Percentiles rank a stretch among this genome's conserved stretches.
Evolutionary conservation across 2,797 vertebrate genomes (phyloP).

Genomic region (Miichthys miiuy): DNA sequence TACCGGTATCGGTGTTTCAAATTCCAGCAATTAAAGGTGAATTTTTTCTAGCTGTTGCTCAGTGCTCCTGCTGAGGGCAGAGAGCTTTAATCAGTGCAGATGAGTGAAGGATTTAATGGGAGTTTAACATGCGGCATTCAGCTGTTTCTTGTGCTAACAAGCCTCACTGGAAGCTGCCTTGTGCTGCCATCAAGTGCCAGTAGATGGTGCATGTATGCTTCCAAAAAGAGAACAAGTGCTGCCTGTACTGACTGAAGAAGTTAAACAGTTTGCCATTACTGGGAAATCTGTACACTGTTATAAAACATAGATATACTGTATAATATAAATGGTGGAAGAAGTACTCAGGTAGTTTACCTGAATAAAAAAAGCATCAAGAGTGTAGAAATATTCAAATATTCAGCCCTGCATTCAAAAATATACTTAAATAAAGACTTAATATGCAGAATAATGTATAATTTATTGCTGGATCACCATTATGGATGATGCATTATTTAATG

Average conservation of each 20-base stretch:
- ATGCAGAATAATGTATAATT: too few relatives aligned
- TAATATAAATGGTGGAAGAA: not conserved
- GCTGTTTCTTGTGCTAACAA: not conserved
- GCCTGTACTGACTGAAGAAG: not conserved
- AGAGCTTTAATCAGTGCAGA: not conserved
- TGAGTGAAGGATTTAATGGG: not conserved
- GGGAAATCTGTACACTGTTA: not conserved
- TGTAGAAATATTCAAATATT: too few relatives aligned
- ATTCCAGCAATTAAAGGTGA: not conserved
- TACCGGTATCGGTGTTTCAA: not conserved
- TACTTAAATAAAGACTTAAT: too few relatives aligned
- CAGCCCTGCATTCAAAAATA: too few relatives aligned
- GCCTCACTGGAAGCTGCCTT: not conserved
- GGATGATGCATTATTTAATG: too few relatives aligned
- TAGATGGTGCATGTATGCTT: conserved; percentile 65
- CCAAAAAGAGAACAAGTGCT: not conserved
- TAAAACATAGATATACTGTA: not conserved
- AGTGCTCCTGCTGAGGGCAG: not conserved
- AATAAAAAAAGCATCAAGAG: too few relatives aligned
- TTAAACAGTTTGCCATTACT: not conserved
- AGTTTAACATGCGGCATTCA: not conserved
- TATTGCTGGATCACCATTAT: too few relatives aligned
- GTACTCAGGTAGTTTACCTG: not conserved
- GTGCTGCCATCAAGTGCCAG: conserved; percentile 38
- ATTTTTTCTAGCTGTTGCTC: not conserved